A percentile compares a stretch with the other conserved stretches of the same genome.
Conservation (phyloP, 2,888 invertebrate genomes). For the Limnephilus rhombicus region DNA sequence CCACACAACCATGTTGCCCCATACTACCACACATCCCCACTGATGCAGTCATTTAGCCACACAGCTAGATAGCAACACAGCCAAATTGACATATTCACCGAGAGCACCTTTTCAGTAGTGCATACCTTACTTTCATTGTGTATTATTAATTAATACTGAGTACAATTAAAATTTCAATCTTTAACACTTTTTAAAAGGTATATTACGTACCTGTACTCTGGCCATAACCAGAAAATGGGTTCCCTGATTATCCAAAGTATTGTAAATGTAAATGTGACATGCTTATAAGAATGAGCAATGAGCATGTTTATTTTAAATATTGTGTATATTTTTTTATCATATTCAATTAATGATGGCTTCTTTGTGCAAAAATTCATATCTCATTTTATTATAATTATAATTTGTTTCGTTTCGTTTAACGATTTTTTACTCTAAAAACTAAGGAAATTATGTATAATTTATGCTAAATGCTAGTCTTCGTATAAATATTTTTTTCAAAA, state of each 20-base stretch:
- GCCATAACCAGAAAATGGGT: not conserved
- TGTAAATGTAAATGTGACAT: not conserved
- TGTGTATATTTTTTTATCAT: slow-evolving; percentile 6
- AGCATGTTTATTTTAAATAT: not conserved
- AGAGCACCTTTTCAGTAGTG: too few species aligned
- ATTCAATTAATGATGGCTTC: not conserved
- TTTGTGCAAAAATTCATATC: not conserved
- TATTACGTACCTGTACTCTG: too few species aligned
- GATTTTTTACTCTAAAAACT: not conserved
- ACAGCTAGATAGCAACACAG: too few species aligned
- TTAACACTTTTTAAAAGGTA: too few species aligned
- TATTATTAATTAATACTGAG: too few species aligned
- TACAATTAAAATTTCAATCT: too few species aligned
- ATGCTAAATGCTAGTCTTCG: slow-evolving; percentile 23
- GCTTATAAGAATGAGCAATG: not conserved
- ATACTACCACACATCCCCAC: too few species aligned
- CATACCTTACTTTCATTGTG: too few species aligned
- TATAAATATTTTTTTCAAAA: slow-evolving; percentile 9
- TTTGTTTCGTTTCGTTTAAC: not conserved
- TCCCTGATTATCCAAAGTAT: not conserved
- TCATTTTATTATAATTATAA: not conserved
- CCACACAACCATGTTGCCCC: too few species aligned
- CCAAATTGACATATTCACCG: too few species aligned
- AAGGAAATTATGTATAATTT: not conserved
- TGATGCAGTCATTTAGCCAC: too few species aligned